Conservation (phyloP, 2,113 vertebrate species). For the Tenrec ecaudatus region DNA sequence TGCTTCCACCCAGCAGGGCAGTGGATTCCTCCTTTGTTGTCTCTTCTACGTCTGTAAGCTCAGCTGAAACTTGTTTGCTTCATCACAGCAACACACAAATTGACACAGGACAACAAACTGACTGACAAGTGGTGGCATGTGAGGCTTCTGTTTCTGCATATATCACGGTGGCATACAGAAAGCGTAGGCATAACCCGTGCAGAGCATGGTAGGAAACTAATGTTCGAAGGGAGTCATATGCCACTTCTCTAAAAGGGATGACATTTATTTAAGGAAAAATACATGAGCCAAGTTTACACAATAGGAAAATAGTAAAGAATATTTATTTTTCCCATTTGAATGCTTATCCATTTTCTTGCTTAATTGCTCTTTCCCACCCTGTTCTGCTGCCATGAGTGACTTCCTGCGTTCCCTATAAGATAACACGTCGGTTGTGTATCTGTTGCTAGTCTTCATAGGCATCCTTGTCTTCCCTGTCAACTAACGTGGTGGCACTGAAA, state of each 20-base stretch:
- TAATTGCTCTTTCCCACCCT: slow-evolving; percentile 23
- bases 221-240: too few relatives aligned
- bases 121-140: too few relatives aligned
- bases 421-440: neutral
- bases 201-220: neutral
- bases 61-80: too few relatives aligned
- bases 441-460: neutral
- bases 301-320: neutral
- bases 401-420: neutral
- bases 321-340: neutral
- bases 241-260: too few relatives aligned
- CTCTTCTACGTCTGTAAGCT: too few relatives aligned
- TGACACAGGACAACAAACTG: too few relatives aligned
- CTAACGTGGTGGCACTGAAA: neutral
- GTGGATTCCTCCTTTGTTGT: too few relatives aligned
- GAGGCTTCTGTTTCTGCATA: too few relatives aligned
- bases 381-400: neutral
- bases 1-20: too few relatives aligned
- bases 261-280: too few relatives aligned
- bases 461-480: neutral
- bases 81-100: too few relatives aligned
- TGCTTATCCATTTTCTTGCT: slow-evolving; percentile 12
- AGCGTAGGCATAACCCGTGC: neutral
- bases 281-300: neutral
- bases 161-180: too few relatives aligned